These are phyloP conservation scores for Prochilodus magdalenae DNA, from an alignment of 2,113 vertebrate genomes.

Conservation along the genomic window DNA sequence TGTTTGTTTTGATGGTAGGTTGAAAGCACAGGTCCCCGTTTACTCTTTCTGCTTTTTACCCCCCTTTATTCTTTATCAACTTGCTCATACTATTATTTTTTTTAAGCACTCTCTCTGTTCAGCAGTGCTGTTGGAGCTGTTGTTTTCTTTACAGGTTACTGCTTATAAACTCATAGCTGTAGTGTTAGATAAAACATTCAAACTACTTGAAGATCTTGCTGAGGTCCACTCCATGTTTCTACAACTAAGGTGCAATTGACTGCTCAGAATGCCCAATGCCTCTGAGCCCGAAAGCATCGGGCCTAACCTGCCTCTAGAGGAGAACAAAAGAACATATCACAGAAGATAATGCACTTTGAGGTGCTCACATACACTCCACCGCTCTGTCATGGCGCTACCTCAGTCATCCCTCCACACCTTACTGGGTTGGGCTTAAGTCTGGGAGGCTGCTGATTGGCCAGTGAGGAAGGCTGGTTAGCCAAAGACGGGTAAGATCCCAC, in stretches of 20 bases:
- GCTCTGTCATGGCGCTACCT: slow-evolving; percentile 39
- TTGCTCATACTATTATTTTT: not conserved
- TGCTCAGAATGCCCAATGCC: slow-evolving; percentile 33
- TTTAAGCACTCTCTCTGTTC: not conserved
- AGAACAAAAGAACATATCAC: not conserved
- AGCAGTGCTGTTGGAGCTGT: slow-evolving; percentile 28
- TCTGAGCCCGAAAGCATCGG: slow-evolving; percentile 21
- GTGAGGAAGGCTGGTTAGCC: slow-evolving; percentile 84
- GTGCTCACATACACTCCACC: slow-evolving; percentile 34
- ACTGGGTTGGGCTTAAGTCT: slow-evolving; percentile 28
- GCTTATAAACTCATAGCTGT: not conserved
- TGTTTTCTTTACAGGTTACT: slow-evolving; percentile 44
- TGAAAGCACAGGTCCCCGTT: not conserved
- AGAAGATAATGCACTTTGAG: slow-evolving; percentile 44
- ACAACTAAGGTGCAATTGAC: slow-evolving; percentile 3
- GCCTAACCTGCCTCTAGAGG: slow-evolving; percentile 24
- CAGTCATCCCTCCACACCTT: slow-evolving; percentile 42
- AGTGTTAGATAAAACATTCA: not conserved
- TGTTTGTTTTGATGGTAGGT: not conserved
- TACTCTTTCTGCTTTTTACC: not conserved
- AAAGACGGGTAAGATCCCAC: slow-evolving; percentile 87
- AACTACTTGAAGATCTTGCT: not conserved
- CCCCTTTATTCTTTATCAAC: not conserved
- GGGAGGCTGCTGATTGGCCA: slow-evolving; percentile 52
- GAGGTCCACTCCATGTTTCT: not conserved